A percentile compares a stretch with the other conserved stretches of the same genome.
These are phyloP conservation scores for Chaenodraco wilsoni DNA, from an alignment of 2,797 vertebrate species.

Conservation along the genomic window DNA sequence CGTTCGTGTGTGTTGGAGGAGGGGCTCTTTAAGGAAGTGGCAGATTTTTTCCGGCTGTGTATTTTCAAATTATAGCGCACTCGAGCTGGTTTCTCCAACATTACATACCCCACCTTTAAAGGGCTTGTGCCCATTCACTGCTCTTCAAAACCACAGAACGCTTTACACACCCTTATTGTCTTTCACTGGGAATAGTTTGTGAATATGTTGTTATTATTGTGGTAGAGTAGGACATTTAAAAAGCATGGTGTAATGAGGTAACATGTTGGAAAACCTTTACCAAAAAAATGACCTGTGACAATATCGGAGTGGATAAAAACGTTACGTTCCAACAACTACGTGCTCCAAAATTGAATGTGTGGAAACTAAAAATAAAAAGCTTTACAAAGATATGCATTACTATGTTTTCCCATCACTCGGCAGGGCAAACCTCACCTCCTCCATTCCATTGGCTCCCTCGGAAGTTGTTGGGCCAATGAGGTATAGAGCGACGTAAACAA, in stretches of 20 bases:
- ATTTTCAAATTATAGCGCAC: too few relatives aligned
- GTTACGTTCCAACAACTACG: too few relatives aligned
- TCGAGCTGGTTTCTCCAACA: too few relatives aligned
- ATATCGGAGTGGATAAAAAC: neutral
- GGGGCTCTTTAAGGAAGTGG: too few relatives aligned
- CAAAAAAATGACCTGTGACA: neutral
- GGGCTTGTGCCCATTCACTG: too few relatives aligned
- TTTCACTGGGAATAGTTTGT: neutral
- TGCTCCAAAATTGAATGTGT: neutral
- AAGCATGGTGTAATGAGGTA: neutral
- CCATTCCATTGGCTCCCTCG: conserved; percentile 97
- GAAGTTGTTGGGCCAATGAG: conserved; percentile 93
- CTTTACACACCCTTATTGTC: neutral
- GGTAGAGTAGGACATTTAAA: neutral
- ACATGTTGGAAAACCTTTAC: neutral
- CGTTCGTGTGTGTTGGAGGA: too few relatives aligned
- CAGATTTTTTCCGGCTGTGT: too few relatives aligned
- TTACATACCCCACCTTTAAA: too few relatives aligned
- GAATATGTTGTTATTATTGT: neutral
- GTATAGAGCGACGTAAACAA: conserved; percentile 93
- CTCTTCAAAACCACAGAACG: neutral
- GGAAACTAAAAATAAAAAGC: neutral
- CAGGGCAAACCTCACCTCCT: conserved; percentile 84
- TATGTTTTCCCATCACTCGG: neutral
- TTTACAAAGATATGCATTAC: neutral